phyloP scores from a whole-genome alignment of 23 tunicate species.

The Clavelina lepadiformis region DNA sequence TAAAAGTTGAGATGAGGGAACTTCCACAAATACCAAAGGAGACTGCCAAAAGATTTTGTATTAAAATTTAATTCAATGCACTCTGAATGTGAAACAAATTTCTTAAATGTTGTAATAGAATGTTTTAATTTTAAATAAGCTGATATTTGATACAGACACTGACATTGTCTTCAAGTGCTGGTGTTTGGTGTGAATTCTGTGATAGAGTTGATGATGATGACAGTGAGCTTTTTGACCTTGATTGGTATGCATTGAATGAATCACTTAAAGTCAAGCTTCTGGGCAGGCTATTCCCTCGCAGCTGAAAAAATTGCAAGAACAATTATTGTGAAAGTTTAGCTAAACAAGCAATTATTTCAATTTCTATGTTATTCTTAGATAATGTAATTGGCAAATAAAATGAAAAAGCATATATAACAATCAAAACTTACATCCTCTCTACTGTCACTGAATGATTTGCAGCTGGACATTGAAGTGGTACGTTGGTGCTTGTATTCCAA shows the following conservation, averaged over 20 bases:
- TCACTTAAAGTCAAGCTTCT: slow-evolving; percentile 33
- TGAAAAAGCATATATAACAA: background rate
- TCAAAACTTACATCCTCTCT: slow-evolving; percentile 46
- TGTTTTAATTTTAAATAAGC: no score
- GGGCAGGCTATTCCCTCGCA: slow-evolving; percentile 25
- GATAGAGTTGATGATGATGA: slow-evolving; percentile 79
- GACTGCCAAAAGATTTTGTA: slow-evolving; percentile 7
- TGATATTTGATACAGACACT: no score
- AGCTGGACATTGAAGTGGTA: slow-evolving; percentile 59
- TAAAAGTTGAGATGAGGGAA: slow-evolving; percentile 62
- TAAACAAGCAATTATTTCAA: background rate
- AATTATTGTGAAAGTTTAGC: background rate
- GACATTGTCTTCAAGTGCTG: slow-evolving; percentile 19
- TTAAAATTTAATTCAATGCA: background rate
- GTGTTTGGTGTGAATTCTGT: slow-evolving; percentile 31
- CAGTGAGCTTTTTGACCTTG: slow-evolving; percentile 24
- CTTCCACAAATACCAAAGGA: slow-evolving; percentile 75
- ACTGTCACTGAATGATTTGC: slow-evolving; percentile 40
- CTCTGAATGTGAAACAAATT: no score
- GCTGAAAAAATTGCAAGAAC: slow-evolving; percentile 4
- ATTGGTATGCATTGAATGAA: slow-evolving; percentile 17
- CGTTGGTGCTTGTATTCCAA: slow-evolving; percentile 64
- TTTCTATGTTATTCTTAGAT: background rate
- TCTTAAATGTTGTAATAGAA: no score
- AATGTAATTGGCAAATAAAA: background rate